Conservation (phyloP, 2,888 invertebrate genomes). For the Philonicus albiceps region DNA sequence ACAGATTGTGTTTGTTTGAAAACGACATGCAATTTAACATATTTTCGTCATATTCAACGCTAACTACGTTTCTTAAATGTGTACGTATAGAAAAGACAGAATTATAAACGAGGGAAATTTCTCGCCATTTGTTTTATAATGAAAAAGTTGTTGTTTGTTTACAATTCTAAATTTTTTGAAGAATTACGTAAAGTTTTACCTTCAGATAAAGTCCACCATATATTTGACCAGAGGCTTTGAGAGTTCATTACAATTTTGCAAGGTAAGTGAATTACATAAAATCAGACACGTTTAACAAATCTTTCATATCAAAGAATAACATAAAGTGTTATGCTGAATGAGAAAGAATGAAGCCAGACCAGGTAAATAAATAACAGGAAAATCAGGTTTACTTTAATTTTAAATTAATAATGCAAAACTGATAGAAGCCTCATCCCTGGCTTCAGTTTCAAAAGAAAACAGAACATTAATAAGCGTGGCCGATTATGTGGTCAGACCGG, state of each 20-base stretch:
- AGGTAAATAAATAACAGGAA: background rate
- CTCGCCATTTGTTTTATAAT: background rate
- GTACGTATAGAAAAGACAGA: too few relatives aligned
- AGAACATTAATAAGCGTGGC: background rate
- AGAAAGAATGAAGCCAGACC: background rate
- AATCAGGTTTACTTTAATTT: background rate
- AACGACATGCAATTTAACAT: too few relatives aligned
- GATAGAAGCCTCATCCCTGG: background rate
- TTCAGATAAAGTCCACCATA: background rate
- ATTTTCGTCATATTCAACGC: too few relatives aligned
- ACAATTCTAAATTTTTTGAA: background rate
- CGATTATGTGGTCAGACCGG: background rate
- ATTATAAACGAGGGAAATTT: too few relatives aligned
- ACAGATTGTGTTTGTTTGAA: too few relatives aligned
- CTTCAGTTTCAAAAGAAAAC: too few relatives aligned
- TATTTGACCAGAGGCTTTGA: background rate
- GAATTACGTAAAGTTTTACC: background rate
- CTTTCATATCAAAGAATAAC: background rate
- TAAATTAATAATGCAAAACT: background rate
- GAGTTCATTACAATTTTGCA: background rate
- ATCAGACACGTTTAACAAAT: background rate
- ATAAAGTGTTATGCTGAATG: background rate
- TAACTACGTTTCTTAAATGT: too few relatives aligned
- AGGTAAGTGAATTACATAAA: background rate
- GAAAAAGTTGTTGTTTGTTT: background rate